Base-by-base conservation (phyloP, 2,113 vertebrate species). In the Lophochroa leadbeateri region DNA sequence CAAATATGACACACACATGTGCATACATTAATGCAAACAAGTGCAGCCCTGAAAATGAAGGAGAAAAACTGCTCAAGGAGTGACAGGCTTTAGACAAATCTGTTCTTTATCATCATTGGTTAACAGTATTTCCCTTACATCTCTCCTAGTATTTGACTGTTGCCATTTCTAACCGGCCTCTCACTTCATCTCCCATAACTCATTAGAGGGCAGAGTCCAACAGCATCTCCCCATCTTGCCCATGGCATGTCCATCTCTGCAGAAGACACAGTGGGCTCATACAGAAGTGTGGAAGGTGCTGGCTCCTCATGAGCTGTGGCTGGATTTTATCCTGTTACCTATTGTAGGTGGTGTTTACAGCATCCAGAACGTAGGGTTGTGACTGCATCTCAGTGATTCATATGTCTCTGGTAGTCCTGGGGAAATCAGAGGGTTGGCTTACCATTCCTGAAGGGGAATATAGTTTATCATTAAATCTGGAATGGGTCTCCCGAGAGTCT, bases 381-480 rank as follows among this genome's bases (percentile, higher is more conserved):
- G 92, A 85, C 9, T 77, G 86, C 61, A 76, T 82, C 91, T 91
- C 86, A 88, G 81, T 65, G 88, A 97, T 97, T 94, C 94, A 93
- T 76, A 84, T 4, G 11, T 81, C 94, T 50, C 75, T 23, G 57
- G 92, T 21, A 29, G 72, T 70, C 88, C 96, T 86, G 86, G 92
- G 97, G 96, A 96, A 90, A 96, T 90, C 90, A 61, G 88, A 89
- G 95, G 35, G 52, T 21, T 47, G 86, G 65, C 83, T 83, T 95
- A 75, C 68, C 10, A 15, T 97, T 98, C 97, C 96, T 75, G 91
- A 92, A 94, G 90, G 92, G 94, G 93, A 95, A 91, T 96, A 96
- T 91, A 95, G 97, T 97, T 98, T 96, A 96, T 97, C 96, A 87
- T 97, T 97, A 95, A 97, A 97, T 96, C 94, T 35, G 39, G 82